Evolutionary conservation across 2,797 vertebrate species (phyloP).

Genomic region (Liasis olivaceus): DNA sequence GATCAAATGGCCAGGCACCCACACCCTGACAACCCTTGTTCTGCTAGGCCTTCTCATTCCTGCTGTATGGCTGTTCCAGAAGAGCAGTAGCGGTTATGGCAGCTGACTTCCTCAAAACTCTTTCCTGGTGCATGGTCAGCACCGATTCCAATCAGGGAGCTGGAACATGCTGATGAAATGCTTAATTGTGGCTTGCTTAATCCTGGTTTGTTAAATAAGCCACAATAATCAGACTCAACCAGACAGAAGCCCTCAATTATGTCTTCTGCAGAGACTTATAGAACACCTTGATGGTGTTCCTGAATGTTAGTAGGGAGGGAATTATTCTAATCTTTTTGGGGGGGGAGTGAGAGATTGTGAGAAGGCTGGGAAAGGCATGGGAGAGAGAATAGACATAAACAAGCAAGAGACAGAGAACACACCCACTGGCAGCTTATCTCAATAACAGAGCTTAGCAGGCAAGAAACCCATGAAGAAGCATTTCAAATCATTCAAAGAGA

Average conservation of each 20-base stretch:
- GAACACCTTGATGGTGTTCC: neutral
- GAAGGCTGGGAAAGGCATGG: neutral
- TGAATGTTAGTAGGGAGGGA: neutral
- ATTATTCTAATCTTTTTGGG: neutral
- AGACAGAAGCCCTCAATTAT: neutral
- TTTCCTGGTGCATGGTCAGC: neutral
- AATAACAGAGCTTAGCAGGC: neutral
- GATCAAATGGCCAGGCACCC: neutral
- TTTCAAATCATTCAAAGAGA: neutral
- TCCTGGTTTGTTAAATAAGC: neutral
- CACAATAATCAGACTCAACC: neutral
- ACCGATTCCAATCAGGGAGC: neutral
- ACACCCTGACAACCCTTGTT: neutral
- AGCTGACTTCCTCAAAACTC: neutral
- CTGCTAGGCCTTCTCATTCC: neutral
- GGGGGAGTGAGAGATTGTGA: neutral
- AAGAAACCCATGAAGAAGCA: neutral
- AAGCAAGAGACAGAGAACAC: neutral
- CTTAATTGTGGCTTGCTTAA: neutral
- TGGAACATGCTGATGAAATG: neutral
- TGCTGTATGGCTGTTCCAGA: neutral
- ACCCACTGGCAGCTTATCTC: neutral
- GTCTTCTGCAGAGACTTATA: neutral
- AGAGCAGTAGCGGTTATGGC: neutral
- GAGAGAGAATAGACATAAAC: neutral